Percentiles rank a stretch among this genome's conserved stretches.
phyloP scores from a whole-genome alignment of 1,140 invertebrate genomes.

The Drosophila rhopaloa region DNA sequence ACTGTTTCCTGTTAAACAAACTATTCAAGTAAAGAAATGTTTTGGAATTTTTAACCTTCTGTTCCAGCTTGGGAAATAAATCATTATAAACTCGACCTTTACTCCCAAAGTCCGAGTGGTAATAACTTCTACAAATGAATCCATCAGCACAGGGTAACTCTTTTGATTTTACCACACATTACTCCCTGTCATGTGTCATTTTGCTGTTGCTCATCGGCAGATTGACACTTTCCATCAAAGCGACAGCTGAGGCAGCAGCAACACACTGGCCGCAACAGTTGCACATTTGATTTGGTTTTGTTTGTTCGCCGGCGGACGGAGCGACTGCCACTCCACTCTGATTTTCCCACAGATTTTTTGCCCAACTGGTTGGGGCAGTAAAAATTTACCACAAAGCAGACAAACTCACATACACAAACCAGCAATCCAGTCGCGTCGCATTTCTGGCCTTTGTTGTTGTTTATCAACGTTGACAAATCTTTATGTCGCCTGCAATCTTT shows the following conservation, averaged over 20 bases:
- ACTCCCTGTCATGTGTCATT: conserved; percentile 10
- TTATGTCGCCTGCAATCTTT: conserved; percentile 71
- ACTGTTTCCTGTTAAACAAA: not conserved
- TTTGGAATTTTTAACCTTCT: not conserved
- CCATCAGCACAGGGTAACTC: not conserved
- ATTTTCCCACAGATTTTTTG: conserved; percentile 1
- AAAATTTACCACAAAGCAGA: conserved; percentile 51
- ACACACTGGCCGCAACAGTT: conserved; percentile 57
- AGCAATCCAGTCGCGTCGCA: conserved; percentile 24
- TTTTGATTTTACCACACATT: not conserved
- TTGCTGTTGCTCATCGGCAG: conserved; percentile 19
- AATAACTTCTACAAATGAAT: not conserved
- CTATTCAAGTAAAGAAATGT: not conserved
- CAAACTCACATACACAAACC: conserved; percentile 5
- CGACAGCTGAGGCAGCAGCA: conserved; percentile 57
- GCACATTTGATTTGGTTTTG: conserved; percentile 68
- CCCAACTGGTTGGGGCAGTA: conserved; percentile 10
- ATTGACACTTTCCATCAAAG: conserved; percentile 71
- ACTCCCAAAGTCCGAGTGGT: not conserved
- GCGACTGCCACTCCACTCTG: conserved; percentile 7
- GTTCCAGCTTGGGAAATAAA: too few species aligned
- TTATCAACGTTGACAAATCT: conserved; percentile 82
- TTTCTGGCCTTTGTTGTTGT: conserved; percentile 70
- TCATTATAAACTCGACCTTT: too few species aligned
- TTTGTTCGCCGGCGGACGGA: conserved; percentile 22